Base-by-base conservation (phyloP, 2,113 vertebrate genomes). In the Hylia prasina region DNA sequence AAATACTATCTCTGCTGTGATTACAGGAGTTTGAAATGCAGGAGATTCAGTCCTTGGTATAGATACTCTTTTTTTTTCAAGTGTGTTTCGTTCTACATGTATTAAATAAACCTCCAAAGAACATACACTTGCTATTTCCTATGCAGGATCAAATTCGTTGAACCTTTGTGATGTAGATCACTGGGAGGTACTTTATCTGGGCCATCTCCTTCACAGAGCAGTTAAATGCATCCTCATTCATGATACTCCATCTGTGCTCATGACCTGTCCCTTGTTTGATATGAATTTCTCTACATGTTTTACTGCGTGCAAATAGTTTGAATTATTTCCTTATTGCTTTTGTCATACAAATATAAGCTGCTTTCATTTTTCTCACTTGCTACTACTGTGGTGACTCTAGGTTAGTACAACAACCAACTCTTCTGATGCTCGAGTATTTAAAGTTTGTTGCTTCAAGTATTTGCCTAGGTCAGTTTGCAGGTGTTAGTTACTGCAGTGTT, bases 301-400 rank as follows among this genome's bases (percentile, higher is more conserved):
- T 68, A 37, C 39, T 83, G 18, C 42, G 15, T 44, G 7, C 31
- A 11, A 31, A 6, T 80, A 66, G 6, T 73, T 86, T 33, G 40
- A 21, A 33, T 42, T 47, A 24, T 69, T 82, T 76, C 21, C 19
- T 69, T 82, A 15, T 61, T 51, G 37, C 14, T 60, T 83, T 76
- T 48, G 25, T 48, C 10, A 13, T 69, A 17, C 15, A n/a, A 58
- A n/a, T 53, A 15, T 39, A 58, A 73, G 10, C 50, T 58, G 33
- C 20, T 78, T 73, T 84, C 5, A 5, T 77, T 95, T 81, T 87
- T 73, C 23, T 91, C 3, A 5, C 39, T 78, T 78, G 18, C 23
- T 4, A 5, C 27, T 70, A 4, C 45, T 40, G 2, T 0, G 0
- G 22, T 76, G 50, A 57, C 45, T 31, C 20, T 45, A 42, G 12